These are phyloP conservation scores for Parnassius mnemosyne DNA, from an alignment of 2,888 invertebrate genomes.

Conservation along the genomic window DNA sequence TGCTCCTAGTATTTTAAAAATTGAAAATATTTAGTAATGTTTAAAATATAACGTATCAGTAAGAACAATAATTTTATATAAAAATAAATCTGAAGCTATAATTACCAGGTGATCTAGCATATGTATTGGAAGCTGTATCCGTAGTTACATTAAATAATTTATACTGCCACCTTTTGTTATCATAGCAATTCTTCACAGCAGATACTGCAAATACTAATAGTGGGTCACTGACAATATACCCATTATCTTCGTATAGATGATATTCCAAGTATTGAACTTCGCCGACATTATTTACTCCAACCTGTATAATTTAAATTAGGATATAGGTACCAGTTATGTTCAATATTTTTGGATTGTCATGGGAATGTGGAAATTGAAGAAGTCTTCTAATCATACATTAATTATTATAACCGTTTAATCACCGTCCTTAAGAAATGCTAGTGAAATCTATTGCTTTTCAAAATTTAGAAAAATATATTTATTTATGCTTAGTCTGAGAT, in stretches of 20 bases:
- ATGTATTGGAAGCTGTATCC: constrained; percentile 53
- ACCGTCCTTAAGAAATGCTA: no score
- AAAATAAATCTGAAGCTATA: not conserved
- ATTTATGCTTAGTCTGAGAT: no score
- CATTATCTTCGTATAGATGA: constrained; percentile 71
- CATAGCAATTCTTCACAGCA: constrained; percentile 46
- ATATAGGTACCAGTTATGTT: no score
- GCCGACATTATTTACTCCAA: constrained; percentile 60
- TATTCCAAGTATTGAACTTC: constrained; percentile 74
- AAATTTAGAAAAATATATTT: no score
- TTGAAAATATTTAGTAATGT: not conserved
- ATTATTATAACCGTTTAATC: no score
- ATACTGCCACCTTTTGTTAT: constrained; percentile 44
- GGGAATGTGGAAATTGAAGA: no score
- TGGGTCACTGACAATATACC: constrained; percentile 52
- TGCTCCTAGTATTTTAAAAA: constrained; percentile 61
- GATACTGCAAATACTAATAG: constrained; percentile 31
- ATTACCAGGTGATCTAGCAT: constrained; percentile 53
- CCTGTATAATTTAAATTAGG: constrained; percentile 34
- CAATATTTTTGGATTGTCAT: no score
- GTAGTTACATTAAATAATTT: constrained; percentile 44
- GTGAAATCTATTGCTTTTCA: no score
- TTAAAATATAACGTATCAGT: not conserved
- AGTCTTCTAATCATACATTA: no score
- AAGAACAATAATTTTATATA: not conserved